Evolutionary conservation across 2,113 vertebrate species (phyloP).

Genomic region (Leptodactylus fuscus): DNA sequence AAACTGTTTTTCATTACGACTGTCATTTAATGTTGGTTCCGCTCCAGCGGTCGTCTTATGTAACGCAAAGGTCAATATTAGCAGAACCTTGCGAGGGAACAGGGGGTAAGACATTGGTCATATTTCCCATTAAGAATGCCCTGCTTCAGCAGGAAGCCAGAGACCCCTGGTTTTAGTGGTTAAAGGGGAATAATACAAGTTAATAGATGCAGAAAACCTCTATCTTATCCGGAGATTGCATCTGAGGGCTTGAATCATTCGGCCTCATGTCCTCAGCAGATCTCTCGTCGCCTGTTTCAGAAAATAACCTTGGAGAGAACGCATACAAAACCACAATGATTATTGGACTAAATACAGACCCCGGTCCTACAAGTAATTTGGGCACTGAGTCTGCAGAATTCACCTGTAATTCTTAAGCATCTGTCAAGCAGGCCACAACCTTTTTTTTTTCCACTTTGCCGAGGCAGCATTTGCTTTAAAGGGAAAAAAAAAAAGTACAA

Average conservation of each 20-base stretch:
- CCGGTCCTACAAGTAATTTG: slow-evolving; percentile 66
- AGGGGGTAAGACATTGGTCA: slow-evolving; percentile 60
- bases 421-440: slow-evolving; percentile 64
- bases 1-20: slow-evolving; percentile 67
- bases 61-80: slow-evolving; percentile 72
- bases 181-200: slow-evolving; percentile 63
- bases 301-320: slow-evolving; percentile 58
- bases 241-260: slow-evolving; percentile 46
- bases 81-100: slow-evolving; percentile 58
- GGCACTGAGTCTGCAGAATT: slow-evolving; percentile 69
- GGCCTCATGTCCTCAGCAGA: slow-evolving; percentile 56
- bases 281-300: slow-evolving; percentile 61
- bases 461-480: slow-evolving; percentile 59
- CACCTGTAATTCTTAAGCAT: slow-evolving; percentile 69
- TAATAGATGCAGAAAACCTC: slow-evolving; percentile 63
- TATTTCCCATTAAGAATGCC: slow-evolving; percentile 66
- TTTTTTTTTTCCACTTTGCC: slow-evolving; percentile 59
- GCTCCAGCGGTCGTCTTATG: slow-evolving; percentile 64
- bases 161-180: slow-evolving; percentile 64
- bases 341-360: slow-evolving; percentile 68
- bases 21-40: slow-evolving; percentile 67
- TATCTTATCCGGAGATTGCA: slow-evolving; percentile 61
- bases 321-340: slow-evolving; percentile 54
- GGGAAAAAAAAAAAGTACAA: slow-evolving; percentile 65
- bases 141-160: slow-evolving; percentile 56